phyloP scores from a whole-genome alignment of 2,888 invertebrate species.

The Phengaris alcon region DNA sequence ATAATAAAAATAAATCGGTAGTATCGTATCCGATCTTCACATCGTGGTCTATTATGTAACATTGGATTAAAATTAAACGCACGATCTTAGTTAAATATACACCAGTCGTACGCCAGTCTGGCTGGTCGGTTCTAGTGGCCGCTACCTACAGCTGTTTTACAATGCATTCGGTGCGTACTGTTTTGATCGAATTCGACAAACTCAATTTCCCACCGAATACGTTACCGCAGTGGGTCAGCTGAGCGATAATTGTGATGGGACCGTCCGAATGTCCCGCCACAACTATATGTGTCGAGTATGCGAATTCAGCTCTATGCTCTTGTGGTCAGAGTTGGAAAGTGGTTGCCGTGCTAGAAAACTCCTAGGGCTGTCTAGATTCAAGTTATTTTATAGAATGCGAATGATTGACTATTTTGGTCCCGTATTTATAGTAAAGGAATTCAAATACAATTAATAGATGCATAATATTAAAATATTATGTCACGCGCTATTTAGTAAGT shows the following conservation, averaged over 20 bases:
- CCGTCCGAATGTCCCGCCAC: constrained; percentile 56
- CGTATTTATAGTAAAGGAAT: background rate
- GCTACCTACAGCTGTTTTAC: constrained; percentile 51
- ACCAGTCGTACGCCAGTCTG: background rate
- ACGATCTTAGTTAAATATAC: constrained; percentile 7
- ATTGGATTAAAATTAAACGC: constrained; percentile 18
- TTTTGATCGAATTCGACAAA: constrained; percentile 76
- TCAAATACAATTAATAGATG: no score
- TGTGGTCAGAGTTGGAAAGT: background rate
- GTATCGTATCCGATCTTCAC: background rate
- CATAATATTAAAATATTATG: no score
- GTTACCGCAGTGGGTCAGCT: constrained; percentile 69
- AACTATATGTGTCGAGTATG: constrained; percentile 29
- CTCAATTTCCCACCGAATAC: constrained; percentile 73
- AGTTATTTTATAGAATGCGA: background rate
- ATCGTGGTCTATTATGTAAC: background rate
- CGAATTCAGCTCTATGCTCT: constrained; percentile 34
- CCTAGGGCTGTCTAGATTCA: background rate
- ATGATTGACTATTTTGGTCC: background rate
- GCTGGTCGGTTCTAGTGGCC: constrained; percentile 5
- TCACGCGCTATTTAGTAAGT: no score
- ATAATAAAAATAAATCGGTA: no score
- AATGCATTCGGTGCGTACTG: constrained; percentile 66
- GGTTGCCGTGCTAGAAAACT: background rate
- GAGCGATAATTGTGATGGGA: constrained; percentile 65